Evolutionary conservation across 2,113 vertebrate genomes (phyloP).

Genomic region (Pollachius pollachius): DNA sequence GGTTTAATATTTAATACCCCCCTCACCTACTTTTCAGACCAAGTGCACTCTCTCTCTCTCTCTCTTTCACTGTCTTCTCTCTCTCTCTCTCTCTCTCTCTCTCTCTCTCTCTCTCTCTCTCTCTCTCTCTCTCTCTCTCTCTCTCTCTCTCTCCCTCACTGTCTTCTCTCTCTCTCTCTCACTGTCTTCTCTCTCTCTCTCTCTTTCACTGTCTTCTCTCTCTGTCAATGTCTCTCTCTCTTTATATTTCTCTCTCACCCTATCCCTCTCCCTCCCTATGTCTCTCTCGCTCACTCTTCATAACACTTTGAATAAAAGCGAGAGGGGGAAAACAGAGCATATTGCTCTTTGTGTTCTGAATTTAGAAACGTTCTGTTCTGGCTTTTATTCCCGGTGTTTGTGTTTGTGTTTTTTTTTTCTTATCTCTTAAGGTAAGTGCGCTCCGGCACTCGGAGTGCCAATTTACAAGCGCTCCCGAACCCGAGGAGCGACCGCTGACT

Average conservation of each 20-base stretch:
- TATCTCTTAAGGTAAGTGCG: not conserved
- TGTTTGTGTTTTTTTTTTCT: constrained; percentile 6
- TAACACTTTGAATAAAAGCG: constrained; percentile 73
- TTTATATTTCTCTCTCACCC: constrained; percentile 46
- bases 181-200: constrained; percentile 53
- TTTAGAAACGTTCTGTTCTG: constrained; percentile 64
- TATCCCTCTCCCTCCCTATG: constrained; percentile 35
- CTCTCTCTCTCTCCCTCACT: too few species aligned
- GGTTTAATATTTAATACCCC: constrained; percentile 56
- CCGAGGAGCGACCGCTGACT: constrained; percentile 49
- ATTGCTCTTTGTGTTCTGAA: constrained; percentile 73
- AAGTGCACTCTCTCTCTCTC: constrained; percentile 59
- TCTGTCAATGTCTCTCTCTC: too few species aligned
- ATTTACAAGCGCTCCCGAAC: constrained; percentile 53
- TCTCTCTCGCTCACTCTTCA: constrained; percentile 55
- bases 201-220: too few species aligned
- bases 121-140: too few species aligned
- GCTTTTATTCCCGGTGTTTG: constrained; percentile 12
- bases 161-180: constrained; percentile 55
- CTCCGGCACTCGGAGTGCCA: constrained; percentile 42
- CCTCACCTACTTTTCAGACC: constrained; percentile 56
- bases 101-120: constrained; percentile 47
- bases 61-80: too few species aligned
- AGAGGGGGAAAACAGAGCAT: constrained; percentile 59
- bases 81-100: constrained; percentile 53